Percentiles rank a stretch among this genome's conserved stretches.
Conservation (phyloP, 1,140 invertebrate genomes). For the Drosophila sp. region DNA sequence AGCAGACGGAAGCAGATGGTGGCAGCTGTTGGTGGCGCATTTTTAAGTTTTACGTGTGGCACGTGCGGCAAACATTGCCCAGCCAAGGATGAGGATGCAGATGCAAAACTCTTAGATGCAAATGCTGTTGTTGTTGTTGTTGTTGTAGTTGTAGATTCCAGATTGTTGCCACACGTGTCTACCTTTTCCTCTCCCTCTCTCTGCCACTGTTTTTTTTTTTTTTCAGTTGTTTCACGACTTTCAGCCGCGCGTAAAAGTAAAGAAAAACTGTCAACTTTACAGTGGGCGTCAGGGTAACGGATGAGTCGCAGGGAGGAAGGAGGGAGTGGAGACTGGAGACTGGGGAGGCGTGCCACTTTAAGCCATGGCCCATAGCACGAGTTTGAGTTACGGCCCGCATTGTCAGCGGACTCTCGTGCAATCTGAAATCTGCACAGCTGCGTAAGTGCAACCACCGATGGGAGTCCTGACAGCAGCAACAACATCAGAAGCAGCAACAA, state of each 20-base stretch:
- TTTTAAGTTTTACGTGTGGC: slow-evolving; percentile 73
- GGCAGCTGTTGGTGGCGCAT: slow-evolving; percentile 65
- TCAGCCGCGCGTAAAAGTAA: slow-evolving; percentile 62
- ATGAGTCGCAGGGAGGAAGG: not conserved
- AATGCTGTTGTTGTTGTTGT: too few species aligned
- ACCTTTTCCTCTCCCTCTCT: not conserved
- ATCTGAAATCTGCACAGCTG: slow-evolving; percentile 48
- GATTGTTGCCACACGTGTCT: slow-evolving; percentile 47
- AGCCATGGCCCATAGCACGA: slow-evolving; percentile 31
- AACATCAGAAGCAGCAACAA: not conserved
- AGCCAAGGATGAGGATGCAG: slow-evolving; percentile 32
- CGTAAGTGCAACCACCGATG: slow-evolving; percentile 44
- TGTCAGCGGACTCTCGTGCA: slow-evolving; percentile 36
- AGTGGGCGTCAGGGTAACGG: slow-evolving; percentile 15
- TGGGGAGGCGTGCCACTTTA: slow-evolving; percentile 29
- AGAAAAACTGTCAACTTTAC: slow-evolving; percentile 61
- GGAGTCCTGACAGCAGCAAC: slow-evolving; percentile 11
- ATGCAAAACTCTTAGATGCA: slow-evolving; percentile 46
- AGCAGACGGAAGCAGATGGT: slow-evolving; percentile 48
- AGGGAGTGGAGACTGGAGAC: too few species aligned
- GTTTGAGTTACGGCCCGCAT: slow-evolving; percentile 45
- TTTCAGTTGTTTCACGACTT: slow-evolving; percentile 53
- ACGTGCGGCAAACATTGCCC: slow-evolving; percentile 61
- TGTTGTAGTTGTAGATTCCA: slow-evolving; percentile 26
- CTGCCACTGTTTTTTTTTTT: slow-evolving; percentile 8